Percentiles rank a stretch among this genome's conserved stretches.
phyloP scores from a whole-genome alignment of 2,797 vertebrate genomes.

The Gallinago nigripennis region DNA sequence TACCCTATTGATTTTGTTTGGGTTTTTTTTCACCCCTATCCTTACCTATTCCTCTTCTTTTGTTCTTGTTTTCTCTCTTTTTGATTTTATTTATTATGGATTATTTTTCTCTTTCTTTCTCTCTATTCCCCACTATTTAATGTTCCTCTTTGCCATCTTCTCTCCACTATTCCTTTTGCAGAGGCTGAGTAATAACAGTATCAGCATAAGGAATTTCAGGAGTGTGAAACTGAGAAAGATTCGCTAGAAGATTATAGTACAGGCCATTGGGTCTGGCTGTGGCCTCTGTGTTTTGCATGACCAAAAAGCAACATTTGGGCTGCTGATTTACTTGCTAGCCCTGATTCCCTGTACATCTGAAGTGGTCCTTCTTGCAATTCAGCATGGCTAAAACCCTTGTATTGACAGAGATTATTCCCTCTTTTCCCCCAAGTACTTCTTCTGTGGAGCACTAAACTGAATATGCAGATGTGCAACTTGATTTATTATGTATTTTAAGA shows the following conservation, averaged over 20 bases:
- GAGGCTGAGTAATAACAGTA: background rate
- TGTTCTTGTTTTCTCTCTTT: background rate
- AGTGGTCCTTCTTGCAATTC: background rate
- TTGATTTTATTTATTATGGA: background rate
- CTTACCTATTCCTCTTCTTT: background rate
- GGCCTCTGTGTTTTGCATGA: background rate
- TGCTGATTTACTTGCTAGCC: background rate
- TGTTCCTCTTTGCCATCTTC: background rate
- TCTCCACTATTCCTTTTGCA: background rate
- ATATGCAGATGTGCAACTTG: background rate
- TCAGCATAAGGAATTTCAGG: background rate
- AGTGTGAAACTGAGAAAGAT: background rate
- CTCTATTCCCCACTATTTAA: background rate
- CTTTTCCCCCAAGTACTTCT: background rate
- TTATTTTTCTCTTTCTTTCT: background rate
- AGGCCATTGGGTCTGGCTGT: background rate
- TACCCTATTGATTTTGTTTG: background rate
- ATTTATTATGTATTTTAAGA: background rate
- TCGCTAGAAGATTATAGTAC: background rate
- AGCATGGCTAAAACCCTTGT: background rate
- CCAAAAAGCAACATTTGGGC: background rate
- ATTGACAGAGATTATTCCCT: background rate
- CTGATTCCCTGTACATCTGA: background rate
- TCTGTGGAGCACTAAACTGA: background rate
- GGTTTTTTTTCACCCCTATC: accelerated